Percentiles rank a stretch among this genome's conserved stretches.
phyloP scores from a whole-genome alignment of 2,888 invertebrate species.

The Petrolisthes cinctipes region DNA sequence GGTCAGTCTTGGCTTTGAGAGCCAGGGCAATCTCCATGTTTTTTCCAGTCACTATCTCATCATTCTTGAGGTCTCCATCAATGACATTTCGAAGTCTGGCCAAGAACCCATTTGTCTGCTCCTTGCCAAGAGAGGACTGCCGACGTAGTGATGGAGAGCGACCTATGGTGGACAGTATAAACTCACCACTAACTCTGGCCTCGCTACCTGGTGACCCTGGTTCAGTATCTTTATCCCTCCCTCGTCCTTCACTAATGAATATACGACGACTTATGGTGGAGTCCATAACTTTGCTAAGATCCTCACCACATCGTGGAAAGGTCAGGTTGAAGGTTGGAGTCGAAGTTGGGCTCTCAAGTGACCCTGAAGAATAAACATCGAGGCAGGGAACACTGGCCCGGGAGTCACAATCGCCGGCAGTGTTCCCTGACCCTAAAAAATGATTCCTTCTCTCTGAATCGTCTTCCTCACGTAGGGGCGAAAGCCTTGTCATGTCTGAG shows the following conservation, averaged over 20 bases:
- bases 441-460: conserved; percentile 24
- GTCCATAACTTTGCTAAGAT: conserved; percentile 34
- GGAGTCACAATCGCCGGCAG: conserved; percentile 48
- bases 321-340: conserved; percentile 5
- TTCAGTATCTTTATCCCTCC: neutral
- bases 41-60: conserved; percentile 25
- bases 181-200: conserved; percentile 50
- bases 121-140: conserved; percentile 40
- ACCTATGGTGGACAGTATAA: conserved; percentile 47
- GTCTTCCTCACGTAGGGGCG: conserved; percentile 53
- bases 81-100: conserved; percentile 17
- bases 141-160: conserved; percentile 38
- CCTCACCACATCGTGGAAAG: neutral
- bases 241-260: neutral
- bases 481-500: conserved; percentile 34
- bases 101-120: conserved; percentile 33
- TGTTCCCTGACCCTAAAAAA: conserved; percentile 60
- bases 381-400: conserved; percentile 53
- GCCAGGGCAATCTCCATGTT: conserved; percentile 50
- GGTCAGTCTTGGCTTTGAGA: conserved; percentile 62
- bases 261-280: conserved; percentile 25
- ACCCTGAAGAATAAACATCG: conserved; percentile 34
- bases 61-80: neutral
- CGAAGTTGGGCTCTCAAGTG: conserved; percentile 32
- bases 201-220: conserved; percentile 49